Evolutionary conservation across 2,797 vertebrate genomes (phyloP).

Genomic region (Rhynchonycteris naso): DNA sequence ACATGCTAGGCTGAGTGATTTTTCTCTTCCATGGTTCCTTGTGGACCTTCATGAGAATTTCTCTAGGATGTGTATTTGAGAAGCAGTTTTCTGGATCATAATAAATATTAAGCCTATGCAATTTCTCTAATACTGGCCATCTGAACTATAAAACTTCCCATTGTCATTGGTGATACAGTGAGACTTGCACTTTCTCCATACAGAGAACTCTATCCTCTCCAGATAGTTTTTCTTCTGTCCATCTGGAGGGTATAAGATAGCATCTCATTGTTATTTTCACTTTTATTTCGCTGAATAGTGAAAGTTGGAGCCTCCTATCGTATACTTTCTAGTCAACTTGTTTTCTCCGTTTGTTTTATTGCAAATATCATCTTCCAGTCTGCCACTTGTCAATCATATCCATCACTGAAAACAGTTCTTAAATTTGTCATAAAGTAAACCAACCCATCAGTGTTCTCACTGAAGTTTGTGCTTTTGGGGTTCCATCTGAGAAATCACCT

Average conservation of each 20-base stretch:
- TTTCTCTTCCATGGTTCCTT: neutral
- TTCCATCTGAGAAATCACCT: neutral
- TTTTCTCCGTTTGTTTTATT: neutral
- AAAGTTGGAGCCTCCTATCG: neutral
- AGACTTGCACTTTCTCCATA: neutral
- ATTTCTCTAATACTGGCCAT: neutral
- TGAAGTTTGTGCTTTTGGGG: neutral
- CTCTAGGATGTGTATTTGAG: neutral
- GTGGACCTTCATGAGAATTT: neutral
- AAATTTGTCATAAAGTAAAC: constrained; percentile 15
- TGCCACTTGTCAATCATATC: neutral
- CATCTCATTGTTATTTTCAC: neutral
- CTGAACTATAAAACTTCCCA: neutral
- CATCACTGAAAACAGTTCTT: neutral
- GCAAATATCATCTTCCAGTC: neutral
- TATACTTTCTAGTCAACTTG: neutral
- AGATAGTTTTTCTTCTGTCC: neutral
- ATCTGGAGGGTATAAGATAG: neutral
- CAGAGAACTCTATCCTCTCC: neutral
- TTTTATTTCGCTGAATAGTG: constrained; percentile 20
- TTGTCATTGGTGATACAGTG: neutral
- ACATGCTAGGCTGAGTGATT: neutral
- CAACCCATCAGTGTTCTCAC: neutral
- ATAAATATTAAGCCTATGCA: neutral
- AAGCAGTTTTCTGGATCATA: neutral